These are phyloP conservation scores for Trachelus stipa DNA, from an alignment of 2,888 invertebrate species.

Conservation along the genomic window DNA sequence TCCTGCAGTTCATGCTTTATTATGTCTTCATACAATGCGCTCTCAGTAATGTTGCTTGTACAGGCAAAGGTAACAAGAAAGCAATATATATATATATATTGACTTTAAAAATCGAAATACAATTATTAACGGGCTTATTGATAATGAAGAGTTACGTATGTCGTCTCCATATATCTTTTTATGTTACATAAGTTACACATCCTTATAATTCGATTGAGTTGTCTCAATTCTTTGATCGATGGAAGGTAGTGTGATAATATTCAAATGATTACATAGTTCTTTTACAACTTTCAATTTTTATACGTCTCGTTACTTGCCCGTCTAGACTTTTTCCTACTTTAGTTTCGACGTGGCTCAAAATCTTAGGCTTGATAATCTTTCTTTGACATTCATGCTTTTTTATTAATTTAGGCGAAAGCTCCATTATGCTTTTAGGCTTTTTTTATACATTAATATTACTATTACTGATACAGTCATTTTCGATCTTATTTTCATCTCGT, in stretches of 20 bases:
- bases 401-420: background rate
- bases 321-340: background rate
- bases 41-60: conserved; percentile 11
- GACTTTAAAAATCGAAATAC: background rate
- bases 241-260: background rate
- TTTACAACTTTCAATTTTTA: background rate
- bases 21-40: conserved; percentile 55
- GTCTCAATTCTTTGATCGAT: background rate
- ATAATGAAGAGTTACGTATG: background rate
- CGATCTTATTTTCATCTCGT: conserved; percentile 7
- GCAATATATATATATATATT: background rate
- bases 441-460: background rate
- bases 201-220: background rate
- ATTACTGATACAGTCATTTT: background rate
- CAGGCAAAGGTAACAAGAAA: conserved; percentile 1
- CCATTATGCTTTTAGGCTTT: background rate
- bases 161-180: background rate
- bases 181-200: background rate
- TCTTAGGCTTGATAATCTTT: background rate
- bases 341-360: background rate
- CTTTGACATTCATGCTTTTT: background rate
- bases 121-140: background rate
- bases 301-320: background rate
- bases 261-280: background rate
- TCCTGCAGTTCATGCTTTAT: conserved; percentile 58